These are phyloP conservation scores for Nemoura dubitans DNA, from an alignment of 2,888 invertebrate genomes.

Conservation along the genomic window DNA sequence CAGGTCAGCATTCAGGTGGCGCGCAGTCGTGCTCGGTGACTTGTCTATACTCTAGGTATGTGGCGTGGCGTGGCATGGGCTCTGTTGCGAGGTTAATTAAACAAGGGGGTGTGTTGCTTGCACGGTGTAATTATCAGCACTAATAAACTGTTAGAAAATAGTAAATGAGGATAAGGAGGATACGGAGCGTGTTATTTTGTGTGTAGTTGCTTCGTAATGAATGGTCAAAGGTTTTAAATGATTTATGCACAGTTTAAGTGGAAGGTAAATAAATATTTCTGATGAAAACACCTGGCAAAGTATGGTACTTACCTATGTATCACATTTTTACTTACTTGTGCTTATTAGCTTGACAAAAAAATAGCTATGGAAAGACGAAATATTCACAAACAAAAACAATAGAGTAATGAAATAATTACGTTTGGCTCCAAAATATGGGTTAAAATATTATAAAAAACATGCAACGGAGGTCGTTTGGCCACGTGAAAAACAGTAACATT, in stretches of 20 bases:
- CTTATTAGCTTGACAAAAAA: too few species aligned
- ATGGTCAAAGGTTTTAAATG: not conserved
- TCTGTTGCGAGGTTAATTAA: not conserved
- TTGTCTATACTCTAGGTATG: not conserved
- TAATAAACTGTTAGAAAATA: not conserved
- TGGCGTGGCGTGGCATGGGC: not conserved
- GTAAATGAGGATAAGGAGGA: conserved; percentile 1
- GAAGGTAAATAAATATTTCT: conserved; percentile 1
- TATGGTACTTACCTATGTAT: too few species aligned
- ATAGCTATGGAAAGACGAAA: too few species aligned
- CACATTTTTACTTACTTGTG: too few species aligned
- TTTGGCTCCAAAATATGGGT: too few species aligned
- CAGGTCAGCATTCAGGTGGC: not conserved
- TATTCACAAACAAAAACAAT: too few species aligned
- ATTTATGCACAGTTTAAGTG: not conserved
- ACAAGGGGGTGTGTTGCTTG: not conserved
- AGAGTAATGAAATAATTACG: too few species aligned
- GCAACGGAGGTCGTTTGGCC: too few species aligned
- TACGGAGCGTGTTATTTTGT: not conserved
- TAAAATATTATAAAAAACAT: too few species aligned
- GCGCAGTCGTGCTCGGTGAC: not conserved
- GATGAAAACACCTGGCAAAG: too few species aligned
- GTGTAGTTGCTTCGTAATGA: not conserved
- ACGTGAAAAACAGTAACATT: too few species aligned
- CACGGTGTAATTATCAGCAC: not conserved